Base-by-base conservation (phyloP, 1,140 invertebrate species). In the Lethocerus indicus region DNA sequence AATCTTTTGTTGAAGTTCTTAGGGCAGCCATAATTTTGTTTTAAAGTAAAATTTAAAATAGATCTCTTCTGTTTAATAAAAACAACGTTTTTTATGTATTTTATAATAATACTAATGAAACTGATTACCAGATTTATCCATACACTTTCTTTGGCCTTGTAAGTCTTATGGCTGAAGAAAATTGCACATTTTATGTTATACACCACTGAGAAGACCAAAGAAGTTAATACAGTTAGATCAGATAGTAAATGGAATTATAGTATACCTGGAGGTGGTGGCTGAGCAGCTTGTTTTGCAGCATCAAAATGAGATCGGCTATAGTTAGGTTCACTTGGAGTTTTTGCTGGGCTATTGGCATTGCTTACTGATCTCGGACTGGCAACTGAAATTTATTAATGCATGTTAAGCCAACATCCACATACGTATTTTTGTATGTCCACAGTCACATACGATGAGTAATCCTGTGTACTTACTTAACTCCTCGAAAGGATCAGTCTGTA, bases 291-390 rank as follows among this genome's bases (percentile, higher is more conserved):
- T 52, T 61, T 59, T 2, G 71, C 64, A 55, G 65, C 64, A 45
- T 82, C 77, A 58, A 85, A 84, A 58, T 83, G 73, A 14, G 71
- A 67, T 50, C 81, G 69, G 59, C 72, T 81, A 60, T 75, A 77
- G 59, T 75, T 57, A 18, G 57, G 49, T 23, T 59, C 56, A 46
- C 49, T 36, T 16, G 64, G 64, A 12, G 64, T 65, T 49, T 61
- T 67, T 4, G 59, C 56, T 7, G 62, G 62, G 27, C 61, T 59
- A 24, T 49, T 53, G 1, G 51, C 51, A 28, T 47, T 53, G 26
- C 51, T 53, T 42, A 53, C 26, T 16, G 51, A 35, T 29, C 49
- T 53, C 0, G 46, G 51, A 26, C 28, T 39, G 6, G 47, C 28
- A 25, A 40, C 47, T 39, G 23, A 23, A 48, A 32, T 32, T 32